Percentiles rank a stretch among this genome's conserved stretches.
Conservation (phyloP, 30 jellyfish, hydroid and myxozoan genomes). For the Hydra vulgaris region DNA sequence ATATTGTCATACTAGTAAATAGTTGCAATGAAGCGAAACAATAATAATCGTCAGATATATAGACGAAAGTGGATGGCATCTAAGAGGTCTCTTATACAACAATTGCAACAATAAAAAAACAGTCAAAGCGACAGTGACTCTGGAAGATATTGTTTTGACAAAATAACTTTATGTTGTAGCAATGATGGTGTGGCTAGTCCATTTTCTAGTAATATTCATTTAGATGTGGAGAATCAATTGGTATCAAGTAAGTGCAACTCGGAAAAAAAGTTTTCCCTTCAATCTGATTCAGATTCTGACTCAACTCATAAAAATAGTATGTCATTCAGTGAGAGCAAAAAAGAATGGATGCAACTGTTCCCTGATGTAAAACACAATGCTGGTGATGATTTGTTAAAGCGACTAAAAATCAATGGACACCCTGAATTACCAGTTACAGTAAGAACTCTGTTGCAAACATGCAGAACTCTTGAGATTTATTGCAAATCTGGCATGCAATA, state of each 20-base stretch:
- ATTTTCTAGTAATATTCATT: background rate
- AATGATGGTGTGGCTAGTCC: background rate
- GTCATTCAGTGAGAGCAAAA: background rate
- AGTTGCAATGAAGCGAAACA: background rate
- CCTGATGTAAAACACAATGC: background rate
- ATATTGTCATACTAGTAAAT: background rate
- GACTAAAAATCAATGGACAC: background rate
- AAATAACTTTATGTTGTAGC: background rate
- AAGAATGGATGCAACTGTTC: background rate
- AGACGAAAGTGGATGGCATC: background rate
- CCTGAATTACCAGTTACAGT: background rate
- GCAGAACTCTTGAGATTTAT: background rate
- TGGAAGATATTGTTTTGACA: background rate
- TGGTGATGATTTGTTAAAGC: background rate
- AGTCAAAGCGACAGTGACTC: background rate
- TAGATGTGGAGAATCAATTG: background rate
- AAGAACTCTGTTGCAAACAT: background rate
- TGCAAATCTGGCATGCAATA: background rate
- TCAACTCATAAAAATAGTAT: background rate
- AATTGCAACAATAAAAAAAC: no score
- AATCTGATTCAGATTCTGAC: background rate
- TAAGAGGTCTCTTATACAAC: background rate
- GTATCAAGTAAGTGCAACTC: background rate
- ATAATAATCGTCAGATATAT: background rate
- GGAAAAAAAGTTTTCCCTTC: background rate